A percentile compares a stretch with the other conserved stretches of the same genome.
phyloP scores from a whole-genome alignment of 2,797 vertebrate species.

The Sebastes variabilis region DNA sequence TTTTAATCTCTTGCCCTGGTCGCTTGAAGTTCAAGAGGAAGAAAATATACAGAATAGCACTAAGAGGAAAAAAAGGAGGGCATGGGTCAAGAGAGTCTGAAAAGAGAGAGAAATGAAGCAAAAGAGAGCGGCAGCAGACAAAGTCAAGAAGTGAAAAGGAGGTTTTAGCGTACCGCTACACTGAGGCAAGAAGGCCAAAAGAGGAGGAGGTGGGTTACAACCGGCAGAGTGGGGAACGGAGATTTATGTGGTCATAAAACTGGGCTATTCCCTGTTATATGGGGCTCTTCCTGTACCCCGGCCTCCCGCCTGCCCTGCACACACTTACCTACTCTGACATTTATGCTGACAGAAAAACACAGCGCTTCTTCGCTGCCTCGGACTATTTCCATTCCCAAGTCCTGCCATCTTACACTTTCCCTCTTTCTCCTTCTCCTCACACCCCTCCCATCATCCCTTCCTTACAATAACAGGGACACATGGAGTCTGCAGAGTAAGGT shows the following conservation, averaged over 20 bases:
- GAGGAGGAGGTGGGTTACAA: slow-evolving; percentile 54
- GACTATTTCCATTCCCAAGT: slow-evolving; percentile 37
- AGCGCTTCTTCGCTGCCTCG: slow-evolving; percentile 17
- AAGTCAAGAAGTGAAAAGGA: slow-evolving; percentile 42
- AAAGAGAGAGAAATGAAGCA: slow-evolving; percentile 20
- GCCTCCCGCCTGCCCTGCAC: slow-evolving; percentile 42
- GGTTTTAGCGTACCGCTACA: slow-evolving; percentile 13
- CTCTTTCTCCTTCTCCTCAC: background rate
- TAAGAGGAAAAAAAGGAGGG: background rate
- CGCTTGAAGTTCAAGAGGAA: background rate
- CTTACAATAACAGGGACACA: slow-evolving; percentile 53
- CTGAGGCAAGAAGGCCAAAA: slow-evolving; percentile 26
- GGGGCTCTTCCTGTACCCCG: slow-evolving; percentile 62
- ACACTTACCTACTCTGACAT: slow-evolving; percentile 63
- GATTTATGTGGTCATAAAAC: slow-evolving; percentile 79
- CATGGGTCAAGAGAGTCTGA: slow-evolving; percentile 36
- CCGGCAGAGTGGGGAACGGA: slow-evolving; percentile 42
- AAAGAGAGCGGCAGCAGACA: background rate
- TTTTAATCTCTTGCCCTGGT: slow-evolving; percentile 2
- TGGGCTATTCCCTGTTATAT: slow-evolving; percentile 69
- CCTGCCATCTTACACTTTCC: slow-evolving; percentile 7
- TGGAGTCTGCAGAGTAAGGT: slow-evolving; percentile 49
- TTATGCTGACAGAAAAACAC: slow-evolving; percentile 60
- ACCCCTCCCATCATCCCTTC: background rate
- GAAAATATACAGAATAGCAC: background rate